Base-by-base conservation (phyloP, 2,113 vertebrate species). In the Mustela lutreola region DNA sequence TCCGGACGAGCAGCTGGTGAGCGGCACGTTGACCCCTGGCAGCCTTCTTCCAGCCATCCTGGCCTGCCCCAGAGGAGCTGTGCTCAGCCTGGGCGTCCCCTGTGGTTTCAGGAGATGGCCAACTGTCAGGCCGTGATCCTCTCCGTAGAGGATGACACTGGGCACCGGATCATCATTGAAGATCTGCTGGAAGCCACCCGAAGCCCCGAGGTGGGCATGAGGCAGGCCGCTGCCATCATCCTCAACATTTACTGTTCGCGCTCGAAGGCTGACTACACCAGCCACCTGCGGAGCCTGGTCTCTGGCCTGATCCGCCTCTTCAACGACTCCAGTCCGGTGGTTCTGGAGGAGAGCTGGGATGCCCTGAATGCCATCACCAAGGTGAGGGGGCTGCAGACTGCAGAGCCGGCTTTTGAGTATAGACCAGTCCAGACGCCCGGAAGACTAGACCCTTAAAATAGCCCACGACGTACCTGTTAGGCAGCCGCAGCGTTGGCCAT, bases 331-430 rank as follows among this genome's bases (percentile, higher is more conserved):
- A 99, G 99, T 95, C 96, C 99, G 0, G 99, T 99, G 42, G 99
- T 99, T 88, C 97, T 99, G 95, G 98, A 98, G 85, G 99, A 99
- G 98, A 99, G 99, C 98, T 99, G 99, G 99, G 99, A 99, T 94
- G 99, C 99, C 0, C 99, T 99, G 92, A 99, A 99, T 97, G 99
- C 99, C 96, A 99, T 99, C 97, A 99, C 99, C 85, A 99, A 99
- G 99, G 99, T 99, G 85, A 96, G 99, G 65, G 28, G 36, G 6
- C 86, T 19, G 24, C 15, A 45, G 22, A 5, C 19, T 58, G 58
- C 84, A 39, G 42, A 28, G 4, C 50, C n/a, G 58, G 42, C 78
- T 76, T 96, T 53, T 80, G 50, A 31, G 67, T 42, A 2, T n/a
- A 82, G 75, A 60, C 48, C 26, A 21, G 53, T 65, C 24, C 6